Base-by-base conservation (phyloP, 2,888 invertebrate genomes). In the Lottia scabra region DNA sequence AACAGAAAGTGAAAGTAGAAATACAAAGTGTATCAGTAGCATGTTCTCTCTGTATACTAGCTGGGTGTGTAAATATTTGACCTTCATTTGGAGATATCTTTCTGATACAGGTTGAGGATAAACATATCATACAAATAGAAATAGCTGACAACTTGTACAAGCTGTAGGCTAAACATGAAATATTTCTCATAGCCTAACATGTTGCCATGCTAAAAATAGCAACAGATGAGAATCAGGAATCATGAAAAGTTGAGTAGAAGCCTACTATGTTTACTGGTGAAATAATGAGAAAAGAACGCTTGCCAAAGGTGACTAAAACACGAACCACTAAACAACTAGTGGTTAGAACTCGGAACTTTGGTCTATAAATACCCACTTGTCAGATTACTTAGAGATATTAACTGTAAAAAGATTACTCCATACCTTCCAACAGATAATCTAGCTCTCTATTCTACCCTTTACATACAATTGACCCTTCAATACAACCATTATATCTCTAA, bases 261-360 rank as follows among this genome's bases (percentile, higher is more conserved):
- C 56, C 56, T 56, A 56, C 56, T 56, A 19, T 56, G 56, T 56
- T 56, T 56, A 19, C 56, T 56, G 56, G 56, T 56, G 56, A 56
- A 56, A 56, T 56, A n/a, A 56, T 56, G 56, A 56, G 56, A 56
- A 23, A 19, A 56, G n/a, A n/a, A 12, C 23, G 56, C 8, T 56
- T 56, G 56, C 19, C 56, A 56, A 56, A 56, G 23, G 23, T n/a
- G 56, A 19, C 19, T 56, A 56, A 56, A 56, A 56, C 56, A 19
- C 15, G 12, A 56, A 56, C 56, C 56, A 56, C 56, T 56, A 19
- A 56, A 23, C 56, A 56, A 19, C 56, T 23, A 56, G 19, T 56
- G 23, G 56, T 56, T 56, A 56, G 19, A 19, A 56, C 19, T 19
- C 8, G 12, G 56, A 19, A 56, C 56, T 23, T 19, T 19, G n/a